Conservation (phyloP, 2,888 invertebrate genomes). For the Apotomis turbidana region DNA sequence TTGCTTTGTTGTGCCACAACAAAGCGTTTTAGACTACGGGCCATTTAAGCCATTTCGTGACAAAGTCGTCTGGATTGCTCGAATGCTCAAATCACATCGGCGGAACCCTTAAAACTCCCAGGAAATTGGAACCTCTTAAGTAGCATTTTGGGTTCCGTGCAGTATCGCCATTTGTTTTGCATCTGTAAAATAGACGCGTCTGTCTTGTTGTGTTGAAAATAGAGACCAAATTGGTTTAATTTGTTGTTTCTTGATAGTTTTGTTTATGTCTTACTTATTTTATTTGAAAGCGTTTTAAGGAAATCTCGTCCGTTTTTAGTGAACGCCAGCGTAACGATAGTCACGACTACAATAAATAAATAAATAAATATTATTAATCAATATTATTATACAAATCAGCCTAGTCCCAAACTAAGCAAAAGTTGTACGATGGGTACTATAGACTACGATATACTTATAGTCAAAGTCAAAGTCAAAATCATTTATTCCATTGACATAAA, state of each 20-base stretch:
- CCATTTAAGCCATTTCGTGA: conserved; percentile 6
- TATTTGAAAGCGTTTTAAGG: conserved; percentile 1
- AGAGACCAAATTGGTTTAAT: background rate
- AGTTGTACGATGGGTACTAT: too few relatives aligned
- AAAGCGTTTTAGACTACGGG: background rate
- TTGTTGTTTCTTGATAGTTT: background rate
- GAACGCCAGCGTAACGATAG: background rate
- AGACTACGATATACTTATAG: too few relatives aligned
- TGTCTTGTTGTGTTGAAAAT: background rate
- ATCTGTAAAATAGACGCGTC: background rate
- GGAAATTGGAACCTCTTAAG: conserved; percentile 31
- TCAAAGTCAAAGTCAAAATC: too few relatives aligned
- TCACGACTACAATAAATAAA: background rate
- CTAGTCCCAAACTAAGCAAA: too few relatives aligned
- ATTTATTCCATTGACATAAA: too few relatives aligned
- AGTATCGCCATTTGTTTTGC: background rate
- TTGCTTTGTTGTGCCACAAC: background rate
- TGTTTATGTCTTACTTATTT: background rate
- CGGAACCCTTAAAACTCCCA: conserved; percentile 17
- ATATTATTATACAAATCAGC: too few relatives aligned
- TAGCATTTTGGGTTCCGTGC: conserved; percentile 10
- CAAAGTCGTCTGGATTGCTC: conserved; percentile 15
- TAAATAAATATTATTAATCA: too few relatives aligned
- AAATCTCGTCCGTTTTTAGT: conserved; percentile 7
- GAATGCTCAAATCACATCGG: conserved; percentile 1